These are phyloP conservation scores for Trichechus manatus DNA, from an alignment of 2,113 vertebrate species.

Conservation along the genomic window DNA sequence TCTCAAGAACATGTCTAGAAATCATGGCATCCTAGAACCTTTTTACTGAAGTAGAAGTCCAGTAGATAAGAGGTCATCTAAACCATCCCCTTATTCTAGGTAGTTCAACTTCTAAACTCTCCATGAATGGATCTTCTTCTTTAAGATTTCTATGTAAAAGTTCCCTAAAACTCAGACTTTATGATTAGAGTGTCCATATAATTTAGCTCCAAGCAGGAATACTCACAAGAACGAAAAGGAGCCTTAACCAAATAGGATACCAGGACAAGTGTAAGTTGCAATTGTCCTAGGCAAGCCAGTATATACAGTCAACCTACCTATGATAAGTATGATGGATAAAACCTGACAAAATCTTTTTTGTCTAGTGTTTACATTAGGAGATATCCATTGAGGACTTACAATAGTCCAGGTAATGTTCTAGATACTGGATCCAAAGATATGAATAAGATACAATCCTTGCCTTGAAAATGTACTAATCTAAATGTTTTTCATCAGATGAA, in stretches of 20 bases:
- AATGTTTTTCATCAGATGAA: neutral
- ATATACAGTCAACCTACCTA: neutral
- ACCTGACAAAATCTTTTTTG: neutral
- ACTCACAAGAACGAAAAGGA: neutral
- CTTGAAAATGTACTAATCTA: neutral
- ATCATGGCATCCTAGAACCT: constrained; percentile 5
- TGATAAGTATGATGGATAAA: neutral
- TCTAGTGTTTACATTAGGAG: neutral
- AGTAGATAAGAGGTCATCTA: neutral
- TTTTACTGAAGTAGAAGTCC: neutral
- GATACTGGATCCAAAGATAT: neutral
- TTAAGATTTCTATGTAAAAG: constrained; percentile 5
- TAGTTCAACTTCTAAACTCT: neutral
- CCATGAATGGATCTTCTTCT: constrained; percentile 26
- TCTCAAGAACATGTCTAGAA: constrained; percentile 13
- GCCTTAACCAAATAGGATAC: neutral
- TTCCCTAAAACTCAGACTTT: neutral
- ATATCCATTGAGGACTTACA: neutral
- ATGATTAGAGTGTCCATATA: neutral
- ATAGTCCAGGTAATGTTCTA: neutral
- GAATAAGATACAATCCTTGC: neutral
- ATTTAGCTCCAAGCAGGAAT: neutral
- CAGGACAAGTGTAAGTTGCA: neutral
- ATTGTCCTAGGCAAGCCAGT: neutral
- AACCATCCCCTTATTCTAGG: neutral